A percentile compares a stretch with the other conserved stretches of the same genome.
Conservation (phyloP, 1,140 invertebrate genomes). For the Zaprionus ghesquierei region DNA sequence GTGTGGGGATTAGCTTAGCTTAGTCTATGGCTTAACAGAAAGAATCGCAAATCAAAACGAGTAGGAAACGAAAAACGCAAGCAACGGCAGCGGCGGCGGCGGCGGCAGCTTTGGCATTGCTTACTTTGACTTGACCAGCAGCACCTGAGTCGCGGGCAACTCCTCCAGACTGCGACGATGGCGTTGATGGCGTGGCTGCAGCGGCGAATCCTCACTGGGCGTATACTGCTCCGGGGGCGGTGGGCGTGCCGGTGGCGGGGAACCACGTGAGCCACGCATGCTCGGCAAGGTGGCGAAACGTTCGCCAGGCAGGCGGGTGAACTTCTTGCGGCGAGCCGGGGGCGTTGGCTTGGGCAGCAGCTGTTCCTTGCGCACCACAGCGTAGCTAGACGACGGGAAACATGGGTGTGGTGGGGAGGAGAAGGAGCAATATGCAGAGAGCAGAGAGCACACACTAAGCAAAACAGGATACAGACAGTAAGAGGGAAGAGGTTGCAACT, state of each 20-base stretch:
- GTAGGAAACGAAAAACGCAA: constrained; percentile 22
- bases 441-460: constrained; percentile 61
- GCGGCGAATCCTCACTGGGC: constrained; percentile 67
- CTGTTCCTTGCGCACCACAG: constrained; percentile 83
- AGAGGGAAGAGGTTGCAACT: constrained; percentile 44
- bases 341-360: constrained; percentile 85
- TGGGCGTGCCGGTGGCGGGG: constrained; percentile 75
- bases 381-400: constrained; percentile 62
- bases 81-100: constrained; percentile 39
- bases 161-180: constrained; percentile 62
- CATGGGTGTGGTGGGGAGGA: not conserved
- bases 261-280: constrained; percentile 81
- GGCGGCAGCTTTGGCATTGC: constrained; percentile 31
- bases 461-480: not conserved
- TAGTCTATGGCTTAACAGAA: constrained; percentile 37
- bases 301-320: constrained; percentile 81
- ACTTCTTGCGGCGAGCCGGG: constrained; percentile 84
- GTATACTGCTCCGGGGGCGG: constrained; percentile 68
- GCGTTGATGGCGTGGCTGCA: constrained; percentile 42
- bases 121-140: constrained; percentile 75
- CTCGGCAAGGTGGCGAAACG: constrained; percentile 84
- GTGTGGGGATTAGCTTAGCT: constrained; percentile 58
- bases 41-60: constrained; percentile 48
- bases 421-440: not conserved
- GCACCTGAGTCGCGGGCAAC: constrained; percentile 16